A percentile compares a stretch with the other conserved stretches of the same genome.
Evolutionary conservation across 1,140 invertebrate genomes (phyloP).

Genomic region (Brachystomella parvula): DNA sequence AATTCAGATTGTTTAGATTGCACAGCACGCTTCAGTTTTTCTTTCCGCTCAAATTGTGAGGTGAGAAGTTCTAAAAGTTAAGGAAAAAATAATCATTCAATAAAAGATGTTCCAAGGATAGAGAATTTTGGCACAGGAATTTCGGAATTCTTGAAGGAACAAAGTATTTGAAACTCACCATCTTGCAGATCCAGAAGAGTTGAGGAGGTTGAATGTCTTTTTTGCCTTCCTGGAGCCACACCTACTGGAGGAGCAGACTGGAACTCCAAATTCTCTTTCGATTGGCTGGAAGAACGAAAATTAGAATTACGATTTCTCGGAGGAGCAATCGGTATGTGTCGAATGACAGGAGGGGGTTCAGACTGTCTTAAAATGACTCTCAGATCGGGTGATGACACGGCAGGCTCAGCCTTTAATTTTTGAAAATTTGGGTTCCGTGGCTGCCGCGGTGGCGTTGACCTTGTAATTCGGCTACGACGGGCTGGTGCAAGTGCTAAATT

Average conservation of each 20-base stretch:
- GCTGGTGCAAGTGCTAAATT: background rate
- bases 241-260: background rate
- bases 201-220: conserved; percentile 20
- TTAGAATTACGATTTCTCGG: background rate
- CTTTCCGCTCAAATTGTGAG: conserved; percentile 31
- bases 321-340: background rate
- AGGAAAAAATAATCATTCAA: conserved; percentile 11
- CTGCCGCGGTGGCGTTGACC: background rate
- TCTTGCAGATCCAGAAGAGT: conserved; percentile 30
- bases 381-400: background rate
- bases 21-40: conserved; percentile 22
- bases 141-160: conserved; percentile 18
- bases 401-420: background rate
- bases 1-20: conserved; percentile 14
- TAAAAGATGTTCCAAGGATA: background rate
- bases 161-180: conserved; percentile 22
- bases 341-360: background rate
- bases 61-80: conserved; percentile 28
- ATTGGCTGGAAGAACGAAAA: conserved; percentile 1
- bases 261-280: background rate
- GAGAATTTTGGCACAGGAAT: conserved; percentile 21
- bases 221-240: background rate
- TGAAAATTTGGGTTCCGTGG: background rate
- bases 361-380: no score
- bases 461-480: background rate